Evolutionary conservation across 2,888 invertebrate genomes (phyloP).

Genomic region (Ischnus inquisitorius): DNA sequence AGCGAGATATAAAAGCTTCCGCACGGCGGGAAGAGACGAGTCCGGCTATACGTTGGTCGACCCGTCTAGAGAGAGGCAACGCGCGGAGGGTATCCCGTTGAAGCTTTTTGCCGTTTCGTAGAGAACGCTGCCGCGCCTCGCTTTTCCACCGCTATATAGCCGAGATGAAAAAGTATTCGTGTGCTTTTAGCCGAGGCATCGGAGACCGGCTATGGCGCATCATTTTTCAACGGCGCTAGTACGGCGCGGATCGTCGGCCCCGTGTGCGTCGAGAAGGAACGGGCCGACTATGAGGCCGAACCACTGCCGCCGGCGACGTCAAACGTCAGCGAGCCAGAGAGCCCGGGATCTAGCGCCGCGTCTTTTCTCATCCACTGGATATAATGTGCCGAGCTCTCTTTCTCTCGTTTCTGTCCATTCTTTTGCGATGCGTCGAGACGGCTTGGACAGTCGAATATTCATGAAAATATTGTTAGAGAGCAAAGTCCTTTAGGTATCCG

Average conservation of each 20-base stretch:
- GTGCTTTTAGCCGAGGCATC: slow-evolving; percentile 80
- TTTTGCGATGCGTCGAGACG: slow-evolving; percentile 24
- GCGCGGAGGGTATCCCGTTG: slow-evolving; percentile 57
- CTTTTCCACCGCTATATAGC: slow-evolving; percentile 58
- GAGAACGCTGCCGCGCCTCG: slow-evolving; percentile 48
- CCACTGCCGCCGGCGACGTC: slow-evolving; percentile 74
- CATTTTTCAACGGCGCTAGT: slow-evolving; percentile 83
- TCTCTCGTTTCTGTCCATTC: slow-evolving; percentile 61
- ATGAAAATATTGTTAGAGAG: background rate
- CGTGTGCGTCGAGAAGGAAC: slow-evolving; percentile 46
- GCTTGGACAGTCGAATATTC: slow-evolving; percentile 12
- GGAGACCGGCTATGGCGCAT: slow-evolving; percentile 75
- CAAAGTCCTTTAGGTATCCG: background rate
- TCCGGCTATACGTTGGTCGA: slow-evolving; percentile 18
- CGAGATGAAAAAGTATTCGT: slow-evolving; percentile 73
- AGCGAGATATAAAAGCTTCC: slow-evolving; percentile 55
- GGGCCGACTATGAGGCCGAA: slow-evolving; percentile 64
- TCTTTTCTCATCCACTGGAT: slow-evolving; percentile 74
- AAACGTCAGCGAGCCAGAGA: slow-evolving; percentile 79
- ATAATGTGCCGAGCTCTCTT: slow-evolving; percentile 25
- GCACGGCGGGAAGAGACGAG: background rate
- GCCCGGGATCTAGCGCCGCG: slow-evolving; percentile 54
- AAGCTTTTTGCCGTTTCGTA: slow-evolving; percentile 57
- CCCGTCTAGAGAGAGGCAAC: slow-evolving; percentile 39
- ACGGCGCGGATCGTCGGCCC: slow-evolving; percentile 49